Evolutionary conservation across 2,797 vertebrate genomes (phyloP).

Genomic region (Gallirallus australis): DNA sequence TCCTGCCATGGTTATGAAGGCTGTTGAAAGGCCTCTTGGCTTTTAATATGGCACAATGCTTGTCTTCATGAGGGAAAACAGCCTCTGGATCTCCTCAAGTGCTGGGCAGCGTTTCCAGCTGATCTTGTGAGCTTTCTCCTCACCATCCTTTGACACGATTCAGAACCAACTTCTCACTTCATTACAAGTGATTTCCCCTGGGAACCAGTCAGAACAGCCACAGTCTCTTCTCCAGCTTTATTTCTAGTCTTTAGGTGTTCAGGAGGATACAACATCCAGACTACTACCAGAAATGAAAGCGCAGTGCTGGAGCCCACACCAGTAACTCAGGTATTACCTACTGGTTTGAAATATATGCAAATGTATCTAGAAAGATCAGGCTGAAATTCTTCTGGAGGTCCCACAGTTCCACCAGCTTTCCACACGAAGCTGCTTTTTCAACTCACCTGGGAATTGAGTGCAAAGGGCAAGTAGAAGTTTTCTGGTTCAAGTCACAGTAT

Average conservation of each 20-base stretch:
- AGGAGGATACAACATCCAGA: not conserved
- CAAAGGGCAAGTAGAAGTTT: not conserved
- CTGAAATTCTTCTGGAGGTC: not conserved
- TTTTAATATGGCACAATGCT: accelerated
- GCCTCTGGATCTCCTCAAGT: not conserved
- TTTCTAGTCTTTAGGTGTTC: not conserved
- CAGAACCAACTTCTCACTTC: not conserved
- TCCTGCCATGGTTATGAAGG: not conserved
- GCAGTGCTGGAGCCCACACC: not conserved
- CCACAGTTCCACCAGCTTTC: not conserved
- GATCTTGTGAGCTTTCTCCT: not conserved
- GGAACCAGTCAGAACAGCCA: not conserved
- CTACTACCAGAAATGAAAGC: not conserved
- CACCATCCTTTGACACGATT: not conserved
- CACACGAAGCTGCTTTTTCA: not conserved
- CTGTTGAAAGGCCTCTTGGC: not conserved
- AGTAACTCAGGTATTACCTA: not conserved
- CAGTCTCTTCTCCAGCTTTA: not conserved
- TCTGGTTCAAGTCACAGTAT: not conserved
- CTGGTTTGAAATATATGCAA: not conserved
- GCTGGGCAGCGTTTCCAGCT: not conserved
- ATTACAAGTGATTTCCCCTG: not conserved
- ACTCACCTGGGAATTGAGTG: not conserved
- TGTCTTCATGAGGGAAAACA: not conserved
- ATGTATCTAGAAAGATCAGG: not conserved